Base-by-base conservation (phyloP, 2,797 vertebrate genomes). In the Enteromius trimaculatus region DNA sequence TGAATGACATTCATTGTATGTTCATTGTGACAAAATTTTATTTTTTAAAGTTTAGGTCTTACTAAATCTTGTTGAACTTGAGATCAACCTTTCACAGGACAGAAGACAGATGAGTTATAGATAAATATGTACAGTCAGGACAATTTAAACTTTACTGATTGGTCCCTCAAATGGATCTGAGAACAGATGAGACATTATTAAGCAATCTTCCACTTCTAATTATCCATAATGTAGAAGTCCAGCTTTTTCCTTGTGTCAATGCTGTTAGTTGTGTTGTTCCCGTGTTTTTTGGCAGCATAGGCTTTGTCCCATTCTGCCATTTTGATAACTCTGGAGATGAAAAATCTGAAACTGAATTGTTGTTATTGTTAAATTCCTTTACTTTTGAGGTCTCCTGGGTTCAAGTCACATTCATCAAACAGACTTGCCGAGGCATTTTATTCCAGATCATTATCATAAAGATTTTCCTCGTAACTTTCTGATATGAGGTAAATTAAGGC, bases 261-360 rank as follows among this genome's bases (percentile, higher is more conserved):
- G 82, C 77, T 83, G 65, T 77, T 72, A 29, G 85, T 86, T n/a
- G 77, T 71, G 1, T 76, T 62, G 3, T 83, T 74, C 3, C 21
- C 68, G 58, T 60, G 21, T 42, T 42, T n/a, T 51, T 66, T 84
- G 66, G 79, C 82, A 60, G 82, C 31, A 31, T 16, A 78, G 4
- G 39, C 1, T 3, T 14, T 62, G 62, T 16, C 66, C 74, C 47
- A 79, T 16, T 84, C 78, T 76, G 42, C 34, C 58, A 78, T 86
- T 47, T 75, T 69, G 4, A 42, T 58, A 47, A 47, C 39, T 42
- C 31, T 71, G 19, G 3, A 75, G 11, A 19, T 6, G 2, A 55
- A 26, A 29, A 51, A 23, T n/a, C 1, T 9, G 1, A 29, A 34
- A 51, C 13, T 26, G 1, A 65, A 53, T 44, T 11, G 11, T 6